A percentile compares a stretch with the other conserved stretches of the same genome.
These are phyloP conservation scores for Hymenopus coronatus DNA, from an alignment of 2,888 invertebrate genomes.

Conservation along the genomic window DNA sequence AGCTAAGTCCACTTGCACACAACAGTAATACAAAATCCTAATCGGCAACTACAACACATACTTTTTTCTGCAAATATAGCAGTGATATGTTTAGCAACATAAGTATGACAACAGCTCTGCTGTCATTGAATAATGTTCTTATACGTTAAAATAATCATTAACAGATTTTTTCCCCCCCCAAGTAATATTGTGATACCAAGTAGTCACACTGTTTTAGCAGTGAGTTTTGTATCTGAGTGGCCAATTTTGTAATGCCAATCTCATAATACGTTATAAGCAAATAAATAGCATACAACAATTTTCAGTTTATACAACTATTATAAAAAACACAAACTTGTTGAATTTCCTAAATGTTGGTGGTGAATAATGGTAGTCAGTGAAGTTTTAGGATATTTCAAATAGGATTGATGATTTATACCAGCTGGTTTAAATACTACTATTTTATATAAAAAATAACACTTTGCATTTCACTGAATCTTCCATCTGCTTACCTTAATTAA, in stretches of 20 bases:
- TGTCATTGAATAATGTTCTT: not conserved
- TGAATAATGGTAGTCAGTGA: not conserved
- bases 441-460: too few species aligned
- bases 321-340: not conserved
- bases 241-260: not conserved
- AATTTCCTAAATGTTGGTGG: not conserved
- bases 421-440: too few species aligned
- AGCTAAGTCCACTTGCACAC: not conserved
- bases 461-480: too few species aligned
- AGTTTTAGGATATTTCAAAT: not conserved
- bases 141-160: not conserved
- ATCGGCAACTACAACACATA: not conserved
- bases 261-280: not conserved
- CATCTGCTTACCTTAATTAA: too few species aligned
- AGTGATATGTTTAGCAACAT: not conserved
- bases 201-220: not conserved
- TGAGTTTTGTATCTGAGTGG: not conserved
- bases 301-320: not conserved
- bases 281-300: not conserved
- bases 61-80: not conserved
- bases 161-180: not conserved
- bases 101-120: not conserved
- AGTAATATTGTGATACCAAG: not conserved
- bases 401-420: too few species aligned
- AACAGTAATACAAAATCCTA: not conserved